Evolutionary conservation across 2,113 vertebrate species (phyloP), one percentile per base, ranked within the genome.

Genomic region (Anhinga anhinga): DNA sequence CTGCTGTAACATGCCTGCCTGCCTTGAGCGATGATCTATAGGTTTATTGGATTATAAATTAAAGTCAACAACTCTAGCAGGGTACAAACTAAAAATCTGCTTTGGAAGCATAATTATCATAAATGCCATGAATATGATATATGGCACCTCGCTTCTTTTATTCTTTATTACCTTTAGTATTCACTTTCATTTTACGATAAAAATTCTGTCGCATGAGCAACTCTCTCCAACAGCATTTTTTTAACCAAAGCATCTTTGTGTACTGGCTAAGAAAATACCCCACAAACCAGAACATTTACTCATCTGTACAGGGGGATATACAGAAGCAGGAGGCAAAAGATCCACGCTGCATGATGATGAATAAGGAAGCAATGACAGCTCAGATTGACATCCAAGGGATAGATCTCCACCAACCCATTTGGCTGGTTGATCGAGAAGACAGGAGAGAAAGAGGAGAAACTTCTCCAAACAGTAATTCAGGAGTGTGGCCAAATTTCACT

Each of bases 11-110:
- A 71, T 23, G 40, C 38, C 42, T 58, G 72, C 50, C 78, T 91
- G 88, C 88, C 74, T 27, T 79, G 20, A 92, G 79, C 88, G 92
- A 45, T 59, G 58, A 81, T 47, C 77, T 45, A 42, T 32, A 50
- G 38, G 38, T 78, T 96, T 81, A 93, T 71, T 86, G 59, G 79
- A 55, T 88, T 86, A 74, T 74, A 90, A 95, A 88, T 84, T 52
- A 23, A 50, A 94, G 53, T 30, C 86, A 94, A 79, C 78, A 82
- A 15, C 63, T 73, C 9, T 9, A 77, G 82, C 53, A 70, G 18
- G 25, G 50, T 22, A n/a, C 45, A 73, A 83, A 96, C 88, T 59
- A 92, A 90, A 86, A 88, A 45, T 18, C 49, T 77, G 71, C 63
- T 93, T 25, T 10, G 72, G 82, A 53, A 93, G 71, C 38, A 8